These are phyloP conservation scores for Thrips palmi DNA, from an alignment of 1,140 invertebrate species.

Conservation along the genomic window DNA sequence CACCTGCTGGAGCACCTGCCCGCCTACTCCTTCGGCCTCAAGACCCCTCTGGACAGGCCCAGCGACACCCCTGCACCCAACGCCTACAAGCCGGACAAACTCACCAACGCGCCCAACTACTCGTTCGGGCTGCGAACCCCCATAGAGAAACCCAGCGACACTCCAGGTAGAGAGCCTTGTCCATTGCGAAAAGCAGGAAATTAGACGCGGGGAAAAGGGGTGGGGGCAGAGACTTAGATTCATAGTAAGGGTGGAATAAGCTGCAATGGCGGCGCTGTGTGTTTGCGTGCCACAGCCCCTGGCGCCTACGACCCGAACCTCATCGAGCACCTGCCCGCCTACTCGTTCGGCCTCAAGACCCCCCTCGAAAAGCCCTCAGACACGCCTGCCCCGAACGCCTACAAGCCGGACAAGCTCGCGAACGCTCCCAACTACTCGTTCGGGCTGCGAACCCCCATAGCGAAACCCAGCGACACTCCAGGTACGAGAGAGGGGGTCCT, in stretches of 20 bases:
- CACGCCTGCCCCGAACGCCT: conserved; percentile 21
- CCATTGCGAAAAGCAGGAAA: too few species aligned
- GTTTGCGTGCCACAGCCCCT: conserved; percentile 39
- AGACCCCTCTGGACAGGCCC: conserved; percentile 34
- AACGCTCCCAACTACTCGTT: too few species aligned
- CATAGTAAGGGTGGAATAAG: conserved; percentile 24
- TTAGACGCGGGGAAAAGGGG: conserved; percentile 30
- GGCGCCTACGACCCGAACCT: conserved; percentile 33
- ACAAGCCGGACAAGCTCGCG: too few species aligned
- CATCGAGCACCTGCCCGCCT: conserved; percentile 41
- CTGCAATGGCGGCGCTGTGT: too few species aligned
- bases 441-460: too few species aligned
- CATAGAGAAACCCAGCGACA: conserved; percentile 32
- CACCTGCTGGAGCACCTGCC: conserved; percentile 41
- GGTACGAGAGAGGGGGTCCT: too few species aligned
- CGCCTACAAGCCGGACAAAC: conserved; percentile 55
- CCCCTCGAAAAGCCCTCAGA: conserved; percentile 19
- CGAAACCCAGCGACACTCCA: too few species aligned
- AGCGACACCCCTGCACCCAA: conserved; percentile 67
- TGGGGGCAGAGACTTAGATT: conserved; percentile 27
- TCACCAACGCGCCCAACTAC: conserved; percentile 37
- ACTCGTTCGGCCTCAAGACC: conserved; percentile 42
- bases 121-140: conserved; percentile 43
- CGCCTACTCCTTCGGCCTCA: conserved; percentile 46
- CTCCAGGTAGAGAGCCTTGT: conserved; percentile 20